These are phyloP conservation scores for Carposina sasakii DNA, from an alignment of 1,140 invertebrate genomes.

Conservation along the genomic window DNA sequence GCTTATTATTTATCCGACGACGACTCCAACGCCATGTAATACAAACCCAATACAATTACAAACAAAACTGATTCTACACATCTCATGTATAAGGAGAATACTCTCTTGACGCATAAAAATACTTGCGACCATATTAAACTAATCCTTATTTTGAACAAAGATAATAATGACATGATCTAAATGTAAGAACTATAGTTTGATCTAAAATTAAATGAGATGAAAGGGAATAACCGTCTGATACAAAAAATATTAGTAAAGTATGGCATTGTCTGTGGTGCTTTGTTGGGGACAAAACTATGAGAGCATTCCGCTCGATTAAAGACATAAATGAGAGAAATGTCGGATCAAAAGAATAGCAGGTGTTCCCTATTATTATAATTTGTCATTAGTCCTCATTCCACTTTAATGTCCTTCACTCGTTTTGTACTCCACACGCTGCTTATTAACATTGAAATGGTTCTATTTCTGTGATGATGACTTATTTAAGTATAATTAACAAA, in stretches of 20 bases:
- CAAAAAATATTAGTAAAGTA: conserved; percentile 65
- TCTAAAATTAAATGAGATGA: conserved; percentile 68
- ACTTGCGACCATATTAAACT: conserved; percentile 19
- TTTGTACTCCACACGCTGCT: conserved; percentile 29
- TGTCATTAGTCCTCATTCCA: conserved; percentile 56
- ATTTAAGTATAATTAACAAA: conserved; percentile 29
- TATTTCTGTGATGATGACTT: conserved; percentile 26
- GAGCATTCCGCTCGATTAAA: conserved; percentile 66
- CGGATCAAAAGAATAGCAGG: conserved; percentile 70
- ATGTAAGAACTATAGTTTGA: conserved; percentile 64
- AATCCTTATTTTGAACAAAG: conserved; percentile 34
- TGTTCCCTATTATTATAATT: conserved; percentile 69
- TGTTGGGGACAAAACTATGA: conserved; percentile 57
- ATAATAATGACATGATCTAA: conserved; percentile 67
- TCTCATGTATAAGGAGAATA: no score
- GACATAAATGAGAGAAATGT: conserved; percentile 71
- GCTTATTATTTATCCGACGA: conserved; percentile 65
- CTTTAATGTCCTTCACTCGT: conserved; percentile 49
- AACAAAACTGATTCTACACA: no score
- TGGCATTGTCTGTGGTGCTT: conserved; percentile 56
- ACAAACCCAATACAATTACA: background rate
- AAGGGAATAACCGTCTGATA: conserved; percentile 61
- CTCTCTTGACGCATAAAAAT: no score
- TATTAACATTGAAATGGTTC: conserved; percentile 33
- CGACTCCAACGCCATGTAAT: background rate